Evolutionary conservation across 2,113 vertebrate genomes (phyloP), one percentile per base, ranked within the genome.

Genomic region (Melanotaenia duboulayi): DNA sequence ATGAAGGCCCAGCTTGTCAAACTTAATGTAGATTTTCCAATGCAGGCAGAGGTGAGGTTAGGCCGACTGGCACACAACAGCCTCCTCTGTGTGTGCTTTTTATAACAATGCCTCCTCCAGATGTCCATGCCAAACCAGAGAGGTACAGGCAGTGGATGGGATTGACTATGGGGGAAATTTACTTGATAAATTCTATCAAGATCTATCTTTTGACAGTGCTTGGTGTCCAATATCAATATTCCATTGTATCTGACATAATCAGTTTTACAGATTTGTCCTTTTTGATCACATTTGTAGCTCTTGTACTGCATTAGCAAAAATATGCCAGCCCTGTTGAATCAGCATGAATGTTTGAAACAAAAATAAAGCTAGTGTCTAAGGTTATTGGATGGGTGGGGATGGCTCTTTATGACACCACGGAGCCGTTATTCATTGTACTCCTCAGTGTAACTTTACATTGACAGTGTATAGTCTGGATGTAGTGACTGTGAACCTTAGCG

Each of bases 381-480:
- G 48, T 32, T n/a, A 56, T 56, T 48, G 77, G 71, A 78, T 70
- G 78, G 82, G 83, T 40, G 76, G 73, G 52, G 86, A 88, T 76
- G 80, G 73, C 74, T 79, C 81, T 74, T 78, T 63, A 74, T 78
- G 68, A 88, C 85, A 88, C 88, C 69, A 65, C 81, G 37, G 71
- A 71, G 52, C 60, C 69, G 71, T 90, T 82, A 81, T 90, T 92
- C 85, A 88, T 83, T 23, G 79, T 70, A 51, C 79, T 81, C 72
- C 70, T 78, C 78, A 65, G 54, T 72, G 85, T 80, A 74, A 82
- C 89, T 89, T 81, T 81, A 89, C 79, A 75, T 82, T 84, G 84
- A 83, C 88, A 77, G 90, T 95, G 93, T 96, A 90, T 96, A 96
- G 94, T 96, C 95, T 98, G 88, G 92, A 89, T 95, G 94, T 94